Base-by-base conservation (phyloP, 2,797 vertebrate genomes). In the Pampus argenteus region DNA sequence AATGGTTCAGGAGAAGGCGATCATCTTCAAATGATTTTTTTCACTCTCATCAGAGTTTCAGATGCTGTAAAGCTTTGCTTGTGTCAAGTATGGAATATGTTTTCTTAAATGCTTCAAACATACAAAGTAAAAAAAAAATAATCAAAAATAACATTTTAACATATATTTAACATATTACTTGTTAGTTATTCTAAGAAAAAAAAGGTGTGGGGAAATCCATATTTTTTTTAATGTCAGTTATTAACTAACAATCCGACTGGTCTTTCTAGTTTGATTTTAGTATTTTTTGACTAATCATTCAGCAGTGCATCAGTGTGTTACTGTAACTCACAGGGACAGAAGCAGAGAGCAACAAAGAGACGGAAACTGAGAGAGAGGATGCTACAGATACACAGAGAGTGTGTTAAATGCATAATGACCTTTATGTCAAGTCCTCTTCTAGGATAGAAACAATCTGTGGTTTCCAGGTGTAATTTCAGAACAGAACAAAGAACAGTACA, bases 371-470 rank as follows among this genome's bases (percentile, higher is more conserved):
- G 31, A 50, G 20, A 71, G 23, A 62, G 22, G n/a, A 2, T 42
- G 28, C 50, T 22, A 40, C 17, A 34, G 34, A 34, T 31, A 62
- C 26, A 20, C 22, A 64, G 36, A 31, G 5, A 45, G 29, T 25
- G 61, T 49, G 51, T 31, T 48, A n/a, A 59, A 64, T 54, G 36
- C 48, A 54, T 20, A 38, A 52, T 59, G 31, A 68, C 52, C 65
- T 64, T 68, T 68, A 65, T 60, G 29, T 69, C 31, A 31, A 22
- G 26, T 29, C 15, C 8, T 42, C 40, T 17, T 44, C 40, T 44
- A 44, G 40, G 8, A 7, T 36, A 36, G 3, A 9, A 36, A 36
- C 7, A 36, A 36, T 36, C 9, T 8, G 7, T 36, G 34, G 8
- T 36, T 29, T 59, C 45, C 44, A 28, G 44, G n/a, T 34, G 4